Evolutionary conservation across 2,113 vertebrate genomes (phyloP).

Genomic region (Ammodytes marinus): DNA sequence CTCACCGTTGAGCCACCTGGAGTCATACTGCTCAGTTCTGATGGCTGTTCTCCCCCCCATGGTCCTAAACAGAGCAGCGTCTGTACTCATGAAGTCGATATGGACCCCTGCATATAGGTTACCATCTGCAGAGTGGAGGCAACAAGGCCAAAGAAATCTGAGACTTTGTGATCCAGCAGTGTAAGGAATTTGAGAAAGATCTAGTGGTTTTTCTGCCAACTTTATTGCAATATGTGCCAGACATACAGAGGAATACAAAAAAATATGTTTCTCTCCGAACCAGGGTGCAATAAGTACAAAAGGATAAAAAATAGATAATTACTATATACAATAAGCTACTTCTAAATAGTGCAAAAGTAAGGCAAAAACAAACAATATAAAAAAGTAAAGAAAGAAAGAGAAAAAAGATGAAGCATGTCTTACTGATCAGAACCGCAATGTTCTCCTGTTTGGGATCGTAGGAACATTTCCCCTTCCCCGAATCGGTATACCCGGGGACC

Average conservation of each 20-base stretch:
- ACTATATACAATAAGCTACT: too few relatives aligned
- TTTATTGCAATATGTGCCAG: too few relatives aligned
- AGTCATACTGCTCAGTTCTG: conserved; percentile 90
- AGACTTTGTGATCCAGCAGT: background rate
- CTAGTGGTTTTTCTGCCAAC: background rate
- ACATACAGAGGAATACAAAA: too few relatives aligned
- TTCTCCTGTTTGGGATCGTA: conserved; percentile 89
- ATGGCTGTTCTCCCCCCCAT: conserved; percentile 87
- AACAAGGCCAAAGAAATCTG: background rate
- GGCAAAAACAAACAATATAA: too few relatives aligned
- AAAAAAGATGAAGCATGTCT: conserved; percentile 44
- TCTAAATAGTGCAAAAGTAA: too few relatives aligned
- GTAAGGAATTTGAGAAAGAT: background rate
- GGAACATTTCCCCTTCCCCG: conserved; percentile 89
- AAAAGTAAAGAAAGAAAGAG: too few relatives aligned
- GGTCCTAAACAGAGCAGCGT: conserved; percentile 88
- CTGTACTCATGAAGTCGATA: conserved; percentile 92
- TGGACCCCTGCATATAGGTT: conserved; percentile 90
- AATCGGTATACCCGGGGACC: conserved; percentile 86
- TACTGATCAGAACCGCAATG: conserved; percentile 86
- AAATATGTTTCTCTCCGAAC: too few relatives aligned
- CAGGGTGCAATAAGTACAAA: too few relatives aligned
- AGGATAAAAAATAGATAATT: too few relatives aligned
- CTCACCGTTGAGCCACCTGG: conserved; percentile 90
- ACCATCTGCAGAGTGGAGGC: conserved; percentile 77